Evolutionary conservation across 35 echinoderm and acorn worm genomes (phyloP), one percentile per base, ranked within the genome.

Genomic region (Eucidaris tribuloides): DNA sequence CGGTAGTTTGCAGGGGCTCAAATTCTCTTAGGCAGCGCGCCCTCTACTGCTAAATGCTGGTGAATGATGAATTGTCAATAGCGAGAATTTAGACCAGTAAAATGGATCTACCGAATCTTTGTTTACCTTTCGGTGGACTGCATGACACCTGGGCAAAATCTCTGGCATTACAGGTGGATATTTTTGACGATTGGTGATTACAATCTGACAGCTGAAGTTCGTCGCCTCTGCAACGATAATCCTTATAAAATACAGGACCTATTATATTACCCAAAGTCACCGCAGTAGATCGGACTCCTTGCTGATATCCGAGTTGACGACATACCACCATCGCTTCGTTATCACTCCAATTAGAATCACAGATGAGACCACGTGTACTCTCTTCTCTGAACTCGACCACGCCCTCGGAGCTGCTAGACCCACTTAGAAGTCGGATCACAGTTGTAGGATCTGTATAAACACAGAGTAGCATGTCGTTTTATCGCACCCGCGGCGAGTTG

Each of bases 61-160:
- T n/a, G n/a, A n/a, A n/a, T n/a, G n/a, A n/a, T n/a, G n/a, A n/a
- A n/a, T n/a, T n/a, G n/a, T n/a, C n/a, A n/a, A n/a, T n/a, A n/a
- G n/a, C n/a, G n/a, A n/a, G n/a, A n/a, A n/a, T n/a, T n/a, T n/a
- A n/a, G n/a, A n/a, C n/a, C n/a, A n/a, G n/a, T n/a, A n/a, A n/a
- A n/a, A n/a, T n/a, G n/a, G n/a, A n/a, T n/a, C n/a, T n/a, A n/a
- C n/a, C n/a, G n/a, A n/a, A n/a, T n/a, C n/a, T n/a, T n/a, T n/a
- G n/a, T n/a, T 74, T 20, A 74, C 66, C 66, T 37, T 33, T 43
- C 40, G 66, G 66, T 41, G 66, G 66, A 40, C 66, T 40, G n/a
- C 66, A 74, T 5, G 29, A 41, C 37, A 74, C 66, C 37, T 74
- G 66, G 25, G 66, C 66, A 23, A 74, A 40, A 7, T 74, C 33